Base-by-base conservation (phyloP, 2,113 vertebrate genomes). In the Phalacrocorax carbo region DNA sequence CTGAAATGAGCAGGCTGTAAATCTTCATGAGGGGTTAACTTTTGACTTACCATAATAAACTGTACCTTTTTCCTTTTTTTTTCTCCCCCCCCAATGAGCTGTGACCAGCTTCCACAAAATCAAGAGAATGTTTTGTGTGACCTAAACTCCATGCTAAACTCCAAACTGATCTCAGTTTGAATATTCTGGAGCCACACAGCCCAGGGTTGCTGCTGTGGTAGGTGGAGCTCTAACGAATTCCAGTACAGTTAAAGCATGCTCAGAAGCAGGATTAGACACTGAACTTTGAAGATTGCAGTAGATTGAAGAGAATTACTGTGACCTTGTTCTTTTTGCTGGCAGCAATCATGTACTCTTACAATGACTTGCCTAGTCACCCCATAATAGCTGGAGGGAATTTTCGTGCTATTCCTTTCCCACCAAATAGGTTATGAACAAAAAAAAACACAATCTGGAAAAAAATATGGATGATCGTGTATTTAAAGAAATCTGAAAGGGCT, bases 401-500 rank as follows among this genome's bases (percentile, higher is more conserved):
- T 68, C 54, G 29, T 68, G 17, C 42, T 66, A 66, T 71, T 86
- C 5, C 20, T 86, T 93, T 91, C 22, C n/a, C 13, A 73, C 22
- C 34, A 86, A n/a, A 84, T 73, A 7, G 32, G 13, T 55, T 80
- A 38, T 2, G 0, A 71, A 72, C 38, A 0, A 3, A n/a, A 80
- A 26, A 27, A 27, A 66, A 66, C 48, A 44, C 78, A 42, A 58
- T 72, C 2, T 36, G 30, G 60, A 87, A 55, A 71, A 71, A 87
- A 5, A 69, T 69, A 25, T 3, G 11, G 17, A 32, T 66, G 26
- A 40, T 25, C 0, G 0, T 70, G 5, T 65, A 18, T 65, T 82
- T 48, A 49, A 82, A 88, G 70, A 66, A 78, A 34, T 2, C 3
- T 42, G 20, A 89, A 76, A 77, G n/a, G 15, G 15, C 9, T 77